Evolutionary conservation across 1,140 invertebrate species (phyloP).

Genomic region (Drosophila ananassae): DNA sequence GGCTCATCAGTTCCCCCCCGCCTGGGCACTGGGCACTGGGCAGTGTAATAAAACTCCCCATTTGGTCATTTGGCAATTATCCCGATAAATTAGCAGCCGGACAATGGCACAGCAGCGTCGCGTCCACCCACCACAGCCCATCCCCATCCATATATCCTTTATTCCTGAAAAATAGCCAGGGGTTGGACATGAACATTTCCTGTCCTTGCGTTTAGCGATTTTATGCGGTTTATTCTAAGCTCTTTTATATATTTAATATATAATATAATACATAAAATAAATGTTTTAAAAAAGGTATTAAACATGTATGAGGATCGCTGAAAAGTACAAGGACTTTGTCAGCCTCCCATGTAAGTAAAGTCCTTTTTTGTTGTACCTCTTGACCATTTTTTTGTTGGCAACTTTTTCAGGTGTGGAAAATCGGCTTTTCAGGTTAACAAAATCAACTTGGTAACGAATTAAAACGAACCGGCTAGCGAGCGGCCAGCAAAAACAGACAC

Average conservation of each 20-base stretch:
- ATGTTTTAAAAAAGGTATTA: neutral
- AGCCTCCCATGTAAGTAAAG: neutral
- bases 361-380: conserved; percentile 1
- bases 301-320: neutral
- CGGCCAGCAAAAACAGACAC: conserved; percentile 27
- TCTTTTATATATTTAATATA: neutral
- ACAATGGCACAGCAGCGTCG: conserved; percentile 52
- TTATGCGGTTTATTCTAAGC: neutral
- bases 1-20: conserved; percentile 56
- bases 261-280: neutral
- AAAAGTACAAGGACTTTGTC: neutral
- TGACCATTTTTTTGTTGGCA: conserved; percentile 4
- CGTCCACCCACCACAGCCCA: conserved; percentile 18
- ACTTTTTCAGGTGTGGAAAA: conserved; percentile 33
- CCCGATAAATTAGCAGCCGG: conserved; percentile 74
- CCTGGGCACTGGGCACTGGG: neutral
- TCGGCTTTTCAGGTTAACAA: conserved; percentile 52
- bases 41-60: conserved; percentile 72
- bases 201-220: conserved; percentile 6
- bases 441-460: conserved; percentile 54
- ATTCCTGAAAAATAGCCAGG: conserved; percentile 13
- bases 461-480: conserved; percentile 33
- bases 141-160: neutral
- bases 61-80: conserved; percentile 78
- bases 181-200: conserved; percentile 11